Conservation (phyloP, 2,888 invertebrate species). For the Apomyelois bistriatella region DNA sequence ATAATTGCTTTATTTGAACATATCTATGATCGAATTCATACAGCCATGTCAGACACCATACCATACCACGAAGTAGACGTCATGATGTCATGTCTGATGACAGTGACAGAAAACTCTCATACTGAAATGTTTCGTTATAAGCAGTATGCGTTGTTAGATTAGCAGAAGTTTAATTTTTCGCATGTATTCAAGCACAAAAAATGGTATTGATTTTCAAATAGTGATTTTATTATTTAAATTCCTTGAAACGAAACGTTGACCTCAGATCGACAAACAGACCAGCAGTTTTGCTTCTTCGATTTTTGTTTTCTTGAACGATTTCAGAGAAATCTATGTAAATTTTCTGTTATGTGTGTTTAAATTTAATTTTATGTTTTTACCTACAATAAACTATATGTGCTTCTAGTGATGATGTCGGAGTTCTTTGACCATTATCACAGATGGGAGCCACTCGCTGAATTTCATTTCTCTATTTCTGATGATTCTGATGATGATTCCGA, state of each 20-base stretch:
- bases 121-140: background rate
- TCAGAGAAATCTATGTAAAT: background rate
- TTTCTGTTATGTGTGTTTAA: background rate
- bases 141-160: background rate
- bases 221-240: conserved; percentile 1
- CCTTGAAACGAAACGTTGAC: conserved; percentile 9
- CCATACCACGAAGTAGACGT: no score
- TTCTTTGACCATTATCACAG: conserved; percentile 69
- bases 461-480: conserved; percentile 70
- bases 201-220: conserved; percentile 8
- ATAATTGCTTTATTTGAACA: background rate
- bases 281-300: conserved; percentile 22
- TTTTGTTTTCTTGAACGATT: conserved; percentile 10
- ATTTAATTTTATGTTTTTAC: background rate
- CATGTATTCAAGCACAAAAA: no score
- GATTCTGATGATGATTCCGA: conserved; percentile 56
- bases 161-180: background rate
- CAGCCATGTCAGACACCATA: no score
- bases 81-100: no score
- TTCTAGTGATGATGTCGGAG: conserved; percentile 57
- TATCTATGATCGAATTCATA: no score
- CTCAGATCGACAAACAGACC: background rate
- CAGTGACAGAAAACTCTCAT: background rate
- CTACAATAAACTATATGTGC: background rate
- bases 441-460: conserved; percentile 85